Evolutionary conservation across 1,140 invertebrate species (phyloP).

Genomic region (Rhynchophorus ferrugineus): DNA sequence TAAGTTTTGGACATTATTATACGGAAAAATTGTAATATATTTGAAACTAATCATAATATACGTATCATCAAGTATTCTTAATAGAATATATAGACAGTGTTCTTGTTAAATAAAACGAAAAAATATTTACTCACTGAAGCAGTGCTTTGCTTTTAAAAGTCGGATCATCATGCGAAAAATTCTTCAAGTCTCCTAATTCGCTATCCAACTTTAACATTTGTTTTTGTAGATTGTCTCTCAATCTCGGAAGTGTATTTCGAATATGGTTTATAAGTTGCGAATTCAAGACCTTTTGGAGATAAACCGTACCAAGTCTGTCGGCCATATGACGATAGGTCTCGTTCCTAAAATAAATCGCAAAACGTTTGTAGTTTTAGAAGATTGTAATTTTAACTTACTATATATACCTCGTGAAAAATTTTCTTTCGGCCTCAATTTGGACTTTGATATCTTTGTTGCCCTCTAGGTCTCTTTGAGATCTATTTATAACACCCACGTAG

Average conservation of each 20-base stretch:
- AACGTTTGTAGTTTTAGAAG: not conserved
- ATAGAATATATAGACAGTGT: too few relatives aligned
- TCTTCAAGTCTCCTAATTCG: slow-evolving; percentile 98
- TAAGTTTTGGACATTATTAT: too few relatives aligned
- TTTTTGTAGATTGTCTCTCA: slow-evolving; percentile 93
- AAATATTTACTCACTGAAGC: slow-evolving; percentile 80
- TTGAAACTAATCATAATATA: too few relatives aligned
- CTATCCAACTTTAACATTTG: slow-evolving; percentile 90
- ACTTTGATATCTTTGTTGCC: slow-evolving; percentile 94
- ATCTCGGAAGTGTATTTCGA: slow-evolving; percentile 87
- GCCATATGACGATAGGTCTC: slow-evolving; percentile 90
- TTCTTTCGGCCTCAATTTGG: slow-evolving; percentile 89
- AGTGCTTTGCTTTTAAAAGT: slow-evolving; percentile 98
- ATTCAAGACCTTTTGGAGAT: slow-evolving; percentile 94
- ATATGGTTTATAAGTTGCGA: slow-evolving; percentile 99
- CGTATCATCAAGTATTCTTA: too few relatives aligned
- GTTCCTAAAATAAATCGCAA: slow-evolving; percentile 49
- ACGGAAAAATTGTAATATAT: too few relatives aligned
- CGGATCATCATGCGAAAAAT: slow-evolving; percentile 96
- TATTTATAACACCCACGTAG: slow-evolving; percentile 97
- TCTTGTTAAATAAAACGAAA: slow-evolving; percentile 3
- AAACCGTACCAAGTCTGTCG: slow-evolving; percentile 93
- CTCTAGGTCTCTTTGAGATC: slow-evolving; percentile 97
- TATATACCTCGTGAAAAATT: slow-evolving; percentile 81
- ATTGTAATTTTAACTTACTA: not conserved